Evolutionary conservation across 2,797 vertebrate genomes (phyloP).

Genomic region (Dendrocincla fuliginosa): DNA sequence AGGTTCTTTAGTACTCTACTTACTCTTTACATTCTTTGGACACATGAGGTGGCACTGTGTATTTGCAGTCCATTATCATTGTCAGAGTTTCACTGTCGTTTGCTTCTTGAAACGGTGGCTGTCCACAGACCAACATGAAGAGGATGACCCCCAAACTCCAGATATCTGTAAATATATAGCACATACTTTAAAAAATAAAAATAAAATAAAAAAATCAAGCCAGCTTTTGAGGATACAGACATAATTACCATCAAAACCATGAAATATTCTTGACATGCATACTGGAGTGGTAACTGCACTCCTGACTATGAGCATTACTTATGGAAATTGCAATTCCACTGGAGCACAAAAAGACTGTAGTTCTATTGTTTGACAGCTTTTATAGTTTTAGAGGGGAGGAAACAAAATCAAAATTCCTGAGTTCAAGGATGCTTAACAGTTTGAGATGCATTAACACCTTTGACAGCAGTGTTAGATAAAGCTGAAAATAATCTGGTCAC

Average conservation of each 20-base stretch:
- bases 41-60: conserved; percentile 88
- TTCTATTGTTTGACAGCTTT: neutral
- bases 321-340: neutral
- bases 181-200: neutral
- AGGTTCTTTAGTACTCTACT: conserved; percentile 69
- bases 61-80: conserved; percentile 98
- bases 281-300: neutral
- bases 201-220: no score
- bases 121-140: conserved; percentile 88
- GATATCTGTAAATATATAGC: conserved; percentile 76
- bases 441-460: neutral
- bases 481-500: neutral
- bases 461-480: neutral
- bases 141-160: conserved; percentile 87
- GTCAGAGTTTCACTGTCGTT: conserved; percentile 98
- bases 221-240: neutral
- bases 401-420: neutral
- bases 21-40: conserved; percentile 93
- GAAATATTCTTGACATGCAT: neutral
- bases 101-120: conserved; percentile 96
- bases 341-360: neutral
- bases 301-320: neutral
- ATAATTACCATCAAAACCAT: neutral
- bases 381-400: neutral
- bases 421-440: neutral